phyloP scores from a whole-genome alignment of 2,797 vertebrate species.

The Crocidura indochinensis region DNA sequence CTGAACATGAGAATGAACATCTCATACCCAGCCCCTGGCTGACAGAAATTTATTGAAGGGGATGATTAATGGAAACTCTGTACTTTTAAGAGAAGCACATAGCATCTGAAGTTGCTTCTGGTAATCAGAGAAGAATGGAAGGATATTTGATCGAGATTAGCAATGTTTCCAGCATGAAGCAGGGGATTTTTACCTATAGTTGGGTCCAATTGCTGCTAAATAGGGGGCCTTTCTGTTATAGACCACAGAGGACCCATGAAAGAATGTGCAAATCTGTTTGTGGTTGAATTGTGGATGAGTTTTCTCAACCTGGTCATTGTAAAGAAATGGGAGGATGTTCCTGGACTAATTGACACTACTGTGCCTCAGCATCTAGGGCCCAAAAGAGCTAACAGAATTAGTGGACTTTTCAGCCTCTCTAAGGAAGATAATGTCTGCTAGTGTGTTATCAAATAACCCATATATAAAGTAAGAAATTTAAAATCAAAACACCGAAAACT shows the following conservation, averaged over 20 bases:
- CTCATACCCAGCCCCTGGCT: conserved; percentile 99
- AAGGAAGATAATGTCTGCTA: conserved; percentile 99
- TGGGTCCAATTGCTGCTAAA: conserved; percentile 97
- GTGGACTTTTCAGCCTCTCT: conserved; percentile 98
- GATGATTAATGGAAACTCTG: conserved; percentile 98
- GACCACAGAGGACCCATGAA: conserved; percentile 97
- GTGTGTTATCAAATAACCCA: conserved; percentile 97
- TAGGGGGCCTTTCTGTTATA: conserved; percentile 99
- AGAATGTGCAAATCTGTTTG: conserved; percentile 98
- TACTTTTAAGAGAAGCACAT: conserved; percentile 99
- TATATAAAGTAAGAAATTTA: conserved; percentile 94
- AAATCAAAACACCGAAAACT: too few species aligned
- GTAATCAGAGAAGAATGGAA: conserved; percentile 99
- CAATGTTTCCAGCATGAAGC: conserved; percentile 99
- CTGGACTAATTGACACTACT: conserved; percentile 98
- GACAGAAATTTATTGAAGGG: conserved; percentile 98
- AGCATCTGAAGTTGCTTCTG: conserved; percentile 97
- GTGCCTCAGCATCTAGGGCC: conserved; percentile 97
- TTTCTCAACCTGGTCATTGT: conserved; percentile 99
- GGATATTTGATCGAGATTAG: conserved; percentile 99
- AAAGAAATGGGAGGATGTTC: conserved; percentile 99
- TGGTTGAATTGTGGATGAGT: conserved; percentile 98
- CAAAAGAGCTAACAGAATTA: conserved; percentile 98
- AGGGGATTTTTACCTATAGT: conserved; percentile 96
- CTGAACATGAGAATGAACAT: conserved; percentile 98